These are phyloP conservation scores for Augochlorella aurata DNA, from an alignment of 2,888 invertebrate genomes.

Conservation along the genomic window DNA sequence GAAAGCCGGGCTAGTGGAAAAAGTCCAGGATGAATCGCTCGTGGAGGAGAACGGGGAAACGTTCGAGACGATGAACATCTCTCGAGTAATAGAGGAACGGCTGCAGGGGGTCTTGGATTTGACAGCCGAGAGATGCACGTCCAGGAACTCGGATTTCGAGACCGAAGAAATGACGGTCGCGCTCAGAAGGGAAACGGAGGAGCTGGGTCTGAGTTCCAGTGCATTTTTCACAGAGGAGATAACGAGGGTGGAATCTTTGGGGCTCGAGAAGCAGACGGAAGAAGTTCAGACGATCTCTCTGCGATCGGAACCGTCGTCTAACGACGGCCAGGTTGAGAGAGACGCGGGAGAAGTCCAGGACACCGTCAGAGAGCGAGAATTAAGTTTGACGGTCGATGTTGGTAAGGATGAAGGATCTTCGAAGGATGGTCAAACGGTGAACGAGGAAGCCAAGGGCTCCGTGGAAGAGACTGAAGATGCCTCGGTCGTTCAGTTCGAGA, in stretches of 20 bases:
- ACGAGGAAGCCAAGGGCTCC: not conserved
- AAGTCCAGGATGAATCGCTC: not conserved
- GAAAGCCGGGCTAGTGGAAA: not conserved
- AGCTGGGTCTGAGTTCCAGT: not conserved
- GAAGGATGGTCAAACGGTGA: not conserved
- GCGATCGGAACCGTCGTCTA: no score
- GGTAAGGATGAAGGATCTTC: not conserved
- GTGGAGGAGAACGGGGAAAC: not conserved
- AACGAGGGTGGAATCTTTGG: not conserved
- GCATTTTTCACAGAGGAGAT: not conserved
- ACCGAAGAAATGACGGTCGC: not conserved
- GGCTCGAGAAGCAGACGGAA: not conserved
- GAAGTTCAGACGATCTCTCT: not conserved
- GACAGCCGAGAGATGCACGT: rapidly evolving
- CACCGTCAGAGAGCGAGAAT: not conserved
- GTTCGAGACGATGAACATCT: not conserved
- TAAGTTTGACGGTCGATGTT: no score
- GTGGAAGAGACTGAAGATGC: not conserved
- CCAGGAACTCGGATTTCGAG: not conserved
- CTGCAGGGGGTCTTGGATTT: not conserved
- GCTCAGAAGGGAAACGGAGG: not conserved
- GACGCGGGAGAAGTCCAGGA: not conserved
- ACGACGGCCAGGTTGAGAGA: not conserved
- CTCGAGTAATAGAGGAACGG: not conserved
- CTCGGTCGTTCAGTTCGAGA: not conserved